phyloP scores from a whole-genome alignment of 2,797 vertebrate species.

The Galagoides demidoff region DNA sequence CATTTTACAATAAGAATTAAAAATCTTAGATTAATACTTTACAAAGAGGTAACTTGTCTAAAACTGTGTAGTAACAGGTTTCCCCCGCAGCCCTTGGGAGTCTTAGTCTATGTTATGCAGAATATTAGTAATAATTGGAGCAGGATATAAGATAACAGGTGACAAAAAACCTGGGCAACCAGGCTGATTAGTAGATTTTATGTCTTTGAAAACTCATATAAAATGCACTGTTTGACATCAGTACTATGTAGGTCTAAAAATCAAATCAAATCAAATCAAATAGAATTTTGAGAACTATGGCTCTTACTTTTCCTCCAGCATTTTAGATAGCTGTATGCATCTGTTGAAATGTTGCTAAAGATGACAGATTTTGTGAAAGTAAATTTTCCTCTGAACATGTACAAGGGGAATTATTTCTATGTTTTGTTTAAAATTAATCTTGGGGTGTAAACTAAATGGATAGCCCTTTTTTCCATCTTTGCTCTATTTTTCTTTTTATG shows the following conservation, averaged over 20 bases:
- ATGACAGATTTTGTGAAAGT: background rate
- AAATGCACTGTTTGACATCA: background rate
- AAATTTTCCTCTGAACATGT: background rate
- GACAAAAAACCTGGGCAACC: background rate
- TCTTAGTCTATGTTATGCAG: background rate
- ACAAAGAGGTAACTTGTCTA: background rate
- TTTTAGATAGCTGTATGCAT: background rate
- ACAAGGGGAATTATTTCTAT: background rate
- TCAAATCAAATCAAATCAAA: slow-evolving; percentile 44
- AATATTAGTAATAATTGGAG: background rate
- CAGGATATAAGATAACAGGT: background rate
- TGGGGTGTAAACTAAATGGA: slow-evolving; percentile 49
- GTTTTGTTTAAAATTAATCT: slow-evolving; percentile 53
- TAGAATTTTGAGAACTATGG: background rate
- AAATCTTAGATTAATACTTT: slow-evolving; percentile 4
- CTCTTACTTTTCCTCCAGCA: background rate
- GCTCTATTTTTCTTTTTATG: slow-evolving; percentile 56
- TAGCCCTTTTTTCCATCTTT: slow-evolving; percentile 13
- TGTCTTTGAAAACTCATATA: slow-evolving; percentile 38
- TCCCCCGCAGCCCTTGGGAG: background rate
- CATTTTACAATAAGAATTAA: background rate
- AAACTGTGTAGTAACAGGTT: background rate
- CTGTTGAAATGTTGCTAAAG: background rate
- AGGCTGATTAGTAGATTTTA: background rate
- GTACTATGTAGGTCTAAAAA: slow-evolving; percentile 14